Evolutionary conservation across 2,113 vertebrate species (phyloP).

Genomic region (Ceyx margarethae): DNA sequence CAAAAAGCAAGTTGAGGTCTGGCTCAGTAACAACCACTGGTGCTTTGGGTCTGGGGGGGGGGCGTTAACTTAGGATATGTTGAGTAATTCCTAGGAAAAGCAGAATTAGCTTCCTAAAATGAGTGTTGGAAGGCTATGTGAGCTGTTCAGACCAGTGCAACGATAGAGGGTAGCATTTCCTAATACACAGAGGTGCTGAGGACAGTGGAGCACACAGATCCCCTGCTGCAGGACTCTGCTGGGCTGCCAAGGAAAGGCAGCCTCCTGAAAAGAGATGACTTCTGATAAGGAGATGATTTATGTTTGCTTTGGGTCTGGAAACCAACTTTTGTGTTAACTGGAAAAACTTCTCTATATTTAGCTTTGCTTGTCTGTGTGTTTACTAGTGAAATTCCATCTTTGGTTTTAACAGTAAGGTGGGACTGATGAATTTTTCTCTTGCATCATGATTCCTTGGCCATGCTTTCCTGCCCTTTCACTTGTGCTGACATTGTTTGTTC

Average conservation of each 20-base stretch:
- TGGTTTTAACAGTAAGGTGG: not conserved
- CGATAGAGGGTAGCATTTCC: slow-evolving; percentile 54
- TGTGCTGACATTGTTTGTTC: not conserved
- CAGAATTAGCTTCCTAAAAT: not conserved
- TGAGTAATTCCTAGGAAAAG: not conserved
- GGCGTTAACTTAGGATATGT: not conserved
- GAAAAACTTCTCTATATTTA: not conserved
- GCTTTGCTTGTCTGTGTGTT: not conserved
- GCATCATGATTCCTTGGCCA: not conserved
- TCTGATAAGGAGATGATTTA: not conserved
- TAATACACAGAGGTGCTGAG: not conserved
- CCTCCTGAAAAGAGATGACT: not conserved
- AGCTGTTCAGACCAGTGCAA: not conserved
- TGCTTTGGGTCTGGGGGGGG: not conserved
- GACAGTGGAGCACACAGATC: not conserved
- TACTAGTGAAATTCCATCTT: not conserved
- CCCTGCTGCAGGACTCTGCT: not conserved
- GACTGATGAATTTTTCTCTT: not conserved
- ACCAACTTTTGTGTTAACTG: not conserved
- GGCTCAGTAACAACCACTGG: not conserved
- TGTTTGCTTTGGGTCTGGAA: not conserved
- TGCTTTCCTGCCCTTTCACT: not conserved
- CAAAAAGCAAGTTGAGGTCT: not conserved
- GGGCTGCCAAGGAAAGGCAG: not conserved
- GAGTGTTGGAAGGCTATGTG: accelerated